Evolutionary conservation across 2,888 invertebrate species (phyloP).

Genomic region (Synanthedon tipuliformis): DNA sequence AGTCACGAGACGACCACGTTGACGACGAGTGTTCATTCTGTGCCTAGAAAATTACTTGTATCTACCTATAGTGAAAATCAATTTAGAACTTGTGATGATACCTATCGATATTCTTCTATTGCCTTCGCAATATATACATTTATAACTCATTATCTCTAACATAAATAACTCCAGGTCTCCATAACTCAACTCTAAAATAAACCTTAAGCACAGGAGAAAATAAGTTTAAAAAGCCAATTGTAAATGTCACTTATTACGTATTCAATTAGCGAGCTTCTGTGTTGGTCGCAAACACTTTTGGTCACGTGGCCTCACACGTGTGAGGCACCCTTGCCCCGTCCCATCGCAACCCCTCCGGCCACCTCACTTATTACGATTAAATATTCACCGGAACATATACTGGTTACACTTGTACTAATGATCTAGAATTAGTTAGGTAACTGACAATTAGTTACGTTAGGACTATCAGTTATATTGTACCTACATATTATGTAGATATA

Average conservation of each 20-base stretch:
- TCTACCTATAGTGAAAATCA: too few relatives aligned
- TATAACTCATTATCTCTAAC: too few relatives aligned
- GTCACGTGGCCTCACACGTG: slow-evolving; percentile 30
- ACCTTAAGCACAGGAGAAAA: slow-evolving; percentile 5
- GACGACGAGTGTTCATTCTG: too few relatives aligned
- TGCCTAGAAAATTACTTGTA: too few relatives aligned
- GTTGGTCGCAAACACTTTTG: slow-evolving; percentile 19
- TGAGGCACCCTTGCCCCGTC: slow-evolving; percentile 4
- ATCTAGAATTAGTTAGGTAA: slow-evolving; percentile 10
- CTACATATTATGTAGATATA: background rate
- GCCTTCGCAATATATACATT: too few relatives aligned
- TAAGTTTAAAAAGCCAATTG: slow-evolving; percentile 43
- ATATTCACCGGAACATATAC: background rate
- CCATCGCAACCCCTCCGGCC: slow-evolving; percentile 5
- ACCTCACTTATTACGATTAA: slow-evolving; percentile 23
- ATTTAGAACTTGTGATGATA: too few relatives aligned
- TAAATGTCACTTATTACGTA: slow-evolving; percentile 19
- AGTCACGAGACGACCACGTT: too few relatives aligned
- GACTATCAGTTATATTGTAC: background rate
- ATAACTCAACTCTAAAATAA: too few relatives aligned
- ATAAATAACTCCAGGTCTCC: too few relatives aligned
- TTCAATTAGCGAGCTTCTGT: slow-evolving; percentile 33
- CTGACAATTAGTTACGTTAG: too few relatives aligned
- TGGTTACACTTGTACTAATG: background rate
- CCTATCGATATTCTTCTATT: too few relatives aligned